Conservation (phyloP, 92 coral and sea anemone genomes). For the Actinostola sp. region DNA sequence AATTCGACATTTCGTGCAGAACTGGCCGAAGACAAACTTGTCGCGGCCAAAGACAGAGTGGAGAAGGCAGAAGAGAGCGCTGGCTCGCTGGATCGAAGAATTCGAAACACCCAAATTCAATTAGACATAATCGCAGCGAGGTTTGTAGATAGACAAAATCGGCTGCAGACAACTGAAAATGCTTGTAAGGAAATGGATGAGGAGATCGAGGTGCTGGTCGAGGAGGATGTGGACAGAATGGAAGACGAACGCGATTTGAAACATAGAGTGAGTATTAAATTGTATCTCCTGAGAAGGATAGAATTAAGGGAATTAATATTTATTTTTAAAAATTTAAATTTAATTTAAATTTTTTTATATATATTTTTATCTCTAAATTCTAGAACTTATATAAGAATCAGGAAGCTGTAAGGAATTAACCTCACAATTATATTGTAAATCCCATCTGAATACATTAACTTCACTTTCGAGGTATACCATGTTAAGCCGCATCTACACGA, state of each 20-base stretch:
- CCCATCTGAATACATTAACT: too few species aligned
- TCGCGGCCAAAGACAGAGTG: conserved; percentile 9
- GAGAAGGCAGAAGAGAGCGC: conserved; percentile 35
- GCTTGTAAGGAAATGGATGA: neutral
- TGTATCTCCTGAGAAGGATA: too few species aligned
- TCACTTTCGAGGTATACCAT: too few species aligned
- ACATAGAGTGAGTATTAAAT: conserved; percentile 4
- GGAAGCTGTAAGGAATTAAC: too few species aligned
- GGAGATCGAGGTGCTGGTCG: neutral
- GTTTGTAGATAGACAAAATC: neutral
- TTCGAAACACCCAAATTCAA: conserved; percentile 15
- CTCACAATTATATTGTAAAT: too few species aligned
- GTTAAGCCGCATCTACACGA: too few species aligned
- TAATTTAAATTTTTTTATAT: too few species aligned
- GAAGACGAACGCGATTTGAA: conserved; percentile 10
- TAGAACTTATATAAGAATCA: too few species aligned
- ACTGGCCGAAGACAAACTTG: neutral
- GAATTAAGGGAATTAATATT: too few species aligned
- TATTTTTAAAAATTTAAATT: too few species aligned
- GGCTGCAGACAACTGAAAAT: neutral
- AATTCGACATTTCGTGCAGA: conserved; percentile 19
- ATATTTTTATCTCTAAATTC: too few species aligned
- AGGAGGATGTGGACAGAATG: neutral
- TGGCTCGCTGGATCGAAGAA: neutral
- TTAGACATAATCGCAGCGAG: conserved; percentile 8